Percentiles rank a stretch among this genome's conserved stretches.
These are phyloP conservation scores for Pentamera pediparva DNA, from an alignment of 53 echinoderm and acorn worm species.

Conservation along the genomic window DNA sequence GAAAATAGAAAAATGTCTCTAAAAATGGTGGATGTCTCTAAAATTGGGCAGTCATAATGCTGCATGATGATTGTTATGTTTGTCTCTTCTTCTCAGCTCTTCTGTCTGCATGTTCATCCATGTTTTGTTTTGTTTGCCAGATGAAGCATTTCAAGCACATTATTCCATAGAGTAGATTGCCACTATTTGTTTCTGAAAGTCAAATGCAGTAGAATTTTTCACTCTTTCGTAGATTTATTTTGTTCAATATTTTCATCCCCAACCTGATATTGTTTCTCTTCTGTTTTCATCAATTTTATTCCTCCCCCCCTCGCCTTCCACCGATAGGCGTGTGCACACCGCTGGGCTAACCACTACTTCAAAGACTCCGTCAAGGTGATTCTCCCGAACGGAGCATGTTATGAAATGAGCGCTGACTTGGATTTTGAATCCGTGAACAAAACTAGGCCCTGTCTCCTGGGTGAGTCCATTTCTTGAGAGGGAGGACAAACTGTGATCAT, in stretches of 20 bases:
- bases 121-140: too few relatives aligned
- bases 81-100: too few relatives aligned
- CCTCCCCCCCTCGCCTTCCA: not conserved
- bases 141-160: too few relatives aligned
- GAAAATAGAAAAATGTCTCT: too few relatives aligned
- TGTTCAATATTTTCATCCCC: not conserved
- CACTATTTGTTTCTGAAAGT: too few relatives aligned
- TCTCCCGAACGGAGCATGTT: conserved; percentile 90
- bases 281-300: not conserved
- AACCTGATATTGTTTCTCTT: not conserved
- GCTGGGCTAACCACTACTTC: conserved; percentile 89
- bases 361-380: conserved; percentile 55
- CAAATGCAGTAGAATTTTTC: not conserved
- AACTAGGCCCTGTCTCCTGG: conserved; percentile 74
- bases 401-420: conserved; percentile 62
- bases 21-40: too few relatives aligned
- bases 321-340: conserved; percentile 82
- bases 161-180: too few relatives aligned
- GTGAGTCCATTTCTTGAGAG: conserved; percentile 48
- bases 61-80: too few relatives aligned
- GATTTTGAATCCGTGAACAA: conserved; percentile 65
- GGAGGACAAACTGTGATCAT: not conserved
- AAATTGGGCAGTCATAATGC: too few relatives aligned
- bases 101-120: too few relatives aligned
- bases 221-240: not conserved